phyloP scores from a whole-genome alignment of 2,888 invertebrate species.

The Carterocephalus palaemon region DNA sequence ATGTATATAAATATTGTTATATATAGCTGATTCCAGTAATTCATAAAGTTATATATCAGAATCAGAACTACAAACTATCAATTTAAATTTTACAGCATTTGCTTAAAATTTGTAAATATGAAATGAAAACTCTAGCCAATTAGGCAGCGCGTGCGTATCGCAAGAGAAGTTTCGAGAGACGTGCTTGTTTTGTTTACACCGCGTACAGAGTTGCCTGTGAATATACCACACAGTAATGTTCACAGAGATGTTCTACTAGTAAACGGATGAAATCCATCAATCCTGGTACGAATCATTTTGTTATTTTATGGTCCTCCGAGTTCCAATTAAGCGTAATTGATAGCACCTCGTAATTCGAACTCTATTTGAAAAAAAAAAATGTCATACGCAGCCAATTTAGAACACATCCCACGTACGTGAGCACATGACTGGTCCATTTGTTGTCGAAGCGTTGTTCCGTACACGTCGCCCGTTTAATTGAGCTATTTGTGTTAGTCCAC shows the following conservation, averaged over 20 bases:
- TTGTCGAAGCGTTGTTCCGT: constrained; percentile 46
- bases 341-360: constrained; percentile 37
- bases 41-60: too few species aligned
- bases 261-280: constrained; percentile 27
- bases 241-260: too few species aligned
- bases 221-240: too few species aligned
- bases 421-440: constrained; percentile 56
- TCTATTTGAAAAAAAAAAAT: constrained; percentile 42
- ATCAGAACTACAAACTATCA: too few species aligned
- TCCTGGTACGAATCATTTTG: constrained; percentile 8
- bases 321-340: constrained; percentile 42
- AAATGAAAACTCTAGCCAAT: constrained; percentile 66
- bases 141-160: constrained; percentile 57
- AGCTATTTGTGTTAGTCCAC: constrained; percentile 67
- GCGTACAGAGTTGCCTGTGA: too few species aligned
- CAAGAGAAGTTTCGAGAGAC: constrained; percentile 52
- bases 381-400: constrained; percentile 61
- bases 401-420: constrained; percentile 56
- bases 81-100: constrained; percentile 54
- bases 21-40: too few species aligned
- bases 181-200: constrained; percentile 42
- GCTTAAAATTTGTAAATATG: constrained; percentile 65
- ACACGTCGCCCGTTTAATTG: constrained; percentile 63
- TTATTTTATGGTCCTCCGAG: constrained; percentile 16
- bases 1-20: too few species aligned